Base-by-base conservation (phyloP, 2,797 vertebrate genomes). In the Rhincodon typus region DNA sequence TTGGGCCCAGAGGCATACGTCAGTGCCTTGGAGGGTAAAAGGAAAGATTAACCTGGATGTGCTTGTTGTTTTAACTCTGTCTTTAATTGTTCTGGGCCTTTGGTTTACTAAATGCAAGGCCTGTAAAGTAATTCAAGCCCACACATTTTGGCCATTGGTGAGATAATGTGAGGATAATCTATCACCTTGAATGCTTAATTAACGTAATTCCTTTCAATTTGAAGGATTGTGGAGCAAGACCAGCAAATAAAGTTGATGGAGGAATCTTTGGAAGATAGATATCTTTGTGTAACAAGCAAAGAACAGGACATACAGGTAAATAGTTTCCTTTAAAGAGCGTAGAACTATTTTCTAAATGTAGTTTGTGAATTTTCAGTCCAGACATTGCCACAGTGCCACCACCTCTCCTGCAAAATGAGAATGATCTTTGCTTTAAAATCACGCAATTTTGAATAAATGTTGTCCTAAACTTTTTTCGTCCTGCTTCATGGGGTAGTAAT, bases 281-380 rank as follows among this genome's bases (percentile, higher is more conserved):
- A 97, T 96, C 98, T 98, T 97, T 98, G 98, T 95, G 98, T 98
- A 94, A 98, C 99, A 96, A 97, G 97, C 97, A 98, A 98, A 97
- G 99, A 99, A 97, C 98, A 98, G 42, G 98, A 99, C 96, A 98
- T 99, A 97, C 99, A 99, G 98, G 99, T 99, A 98, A 27, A 94
- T 96, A 96, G 53, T 94, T 82, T 1, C 2, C 53, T 66, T 62
- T 6, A n/a, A 95, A 94, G 70, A 95, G 38, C 10, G 0, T 62
- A 77, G 66, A 95, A 95, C 46, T 77, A 15, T 25, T 42, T 95
- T 57, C 38, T 7, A 27, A 53, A 27, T 69, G 25, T 46, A 1
- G 12, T 13, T 10, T 27, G 27, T 1, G 3, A 46, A 74, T 50
- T 77, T 25, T 62, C 10, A 30, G n/a, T n/a, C n/a, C n/a, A n/a